Evolutionary conservation across 2,888 invertebrate genomes (phyloP), one percentile per base, ranked within the genome.

Genomic region (Dryadula phaetusa): DNA sequence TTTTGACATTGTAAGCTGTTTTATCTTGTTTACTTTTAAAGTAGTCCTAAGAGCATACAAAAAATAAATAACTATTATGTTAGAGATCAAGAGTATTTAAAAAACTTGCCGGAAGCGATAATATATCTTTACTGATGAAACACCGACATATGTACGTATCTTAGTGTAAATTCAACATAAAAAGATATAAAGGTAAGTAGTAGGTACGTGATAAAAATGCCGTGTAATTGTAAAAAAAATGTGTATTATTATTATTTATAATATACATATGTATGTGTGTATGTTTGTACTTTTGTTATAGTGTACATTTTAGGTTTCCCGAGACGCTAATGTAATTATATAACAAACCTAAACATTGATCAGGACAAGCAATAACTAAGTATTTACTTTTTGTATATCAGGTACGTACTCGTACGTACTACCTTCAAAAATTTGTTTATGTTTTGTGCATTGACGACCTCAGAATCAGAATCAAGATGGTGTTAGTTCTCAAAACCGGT

Each of bases 321-420:
- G 12, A 46, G 54, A 66, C 40, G 62, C 37, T 66, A 66, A 67
- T 34, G 3, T 58, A 67, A 40, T 32, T 52, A 40, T 28, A 67
- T 52, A 18, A 40, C 58, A 67, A 60, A 18, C 44, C 7, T 32
- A 63, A 67, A 67, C 58, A 67, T 37, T 49, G 22, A 40, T 47
- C 49, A 32, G 58, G 67, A 58, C 67, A 67, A 52, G 18, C 28
- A 20, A 32, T 22, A 25, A 32, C 46, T 12, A n/a, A n/a, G n/a
- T n/a, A n/a, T n/a, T n/a, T n/a, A 58, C 18, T 46, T 56, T 6
- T 3, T n/a, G 0, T 46, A 2, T 46, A 10, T 46, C 46, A n/a
- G n/a, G n/a, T n/a, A n/a, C n/a, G n/a, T n/a, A n/a, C n/a, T n/a
- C n/a, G n/a, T n/a, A n/a, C 12, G 12, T 37, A 37, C 2, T 37